Base-by-base conservation (phyloP, 2,888 invertebrate genomes). In the Aplocera efformata region DNA sequence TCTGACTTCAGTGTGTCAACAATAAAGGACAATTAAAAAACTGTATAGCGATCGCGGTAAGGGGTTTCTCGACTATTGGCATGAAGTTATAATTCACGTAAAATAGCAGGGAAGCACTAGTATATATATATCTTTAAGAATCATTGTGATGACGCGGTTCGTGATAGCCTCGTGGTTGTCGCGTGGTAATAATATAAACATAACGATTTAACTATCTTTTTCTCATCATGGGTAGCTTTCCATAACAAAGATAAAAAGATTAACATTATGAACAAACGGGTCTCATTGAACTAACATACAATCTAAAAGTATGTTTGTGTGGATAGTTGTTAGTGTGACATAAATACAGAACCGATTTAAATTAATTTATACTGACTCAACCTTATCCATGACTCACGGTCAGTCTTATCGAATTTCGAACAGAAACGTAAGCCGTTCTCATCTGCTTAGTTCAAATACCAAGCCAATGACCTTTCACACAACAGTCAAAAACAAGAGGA, bases 221-320 rank as follows among this genome's bases (percentile, higher is more conserved):
- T 62, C 59, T 53, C 36, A 42, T 61, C 60, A 48, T 56, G 27
- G 31, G 58, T 64, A 64, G 39, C 45, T 64, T 68, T 68, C 67
- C 64, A 46, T 48, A 32, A 45, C 13, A 17, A 17, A 17, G 5
- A 17, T 17, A 3, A 17, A 17, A 3, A 17, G 13, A 17, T 17
- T 3, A 5, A 17, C 5, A 17, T 3, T 17, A 17, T 17, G 13
- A 17, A 17, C 13, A 17, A 17, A 17, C 2, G 13, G 5, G 13
- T 3, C 2, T 17, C 5, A 17, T 3, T 17, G 2, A 17, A 17
- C 13, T 17, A 17, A 17, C 13, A 17, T 17, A 17, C 13, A 3
- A 17, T 17, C n/a, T n/a, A n/a, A n/a, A n/a, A n/a, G n/a, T n/a
- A n/a, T n/a, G n/a, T n/a, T n/a, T n/a, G n/a, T n/a, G n/a, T n/a